Evolutionary conservation across 1,140 invertebrate genomes (phyloP), one percentile per base, ranked within the genome.

Genomic region (Nephila pilipes): DNA sequence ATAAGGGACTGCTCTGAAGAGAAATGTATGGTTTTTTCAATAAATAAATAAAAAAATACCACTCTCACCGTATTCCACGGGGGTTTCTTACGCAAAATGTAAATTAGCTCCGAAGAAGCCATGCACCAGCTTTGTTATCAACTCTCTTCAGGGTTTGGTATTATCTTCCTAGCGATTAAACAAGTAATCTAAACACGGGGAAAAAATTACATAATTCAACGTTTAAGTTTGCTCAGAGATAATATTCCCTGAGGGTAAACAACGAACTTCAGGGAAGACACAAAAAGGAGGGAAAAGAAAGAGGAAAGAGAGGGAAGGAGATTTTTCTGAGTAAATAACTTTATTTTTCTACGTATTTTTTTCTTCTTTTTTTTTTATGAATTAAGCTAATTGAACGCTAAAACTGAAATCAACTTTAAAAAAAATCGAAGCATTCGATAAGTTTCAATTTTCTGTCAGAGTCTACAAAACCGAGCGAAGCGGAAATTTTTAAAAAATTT

Each of bases 91-190:
- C 16, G 16, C 58, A 60, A 60, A 36, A 75, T 75, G 69, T 75
- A 32, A 75, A 75, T 75, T 75, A 32, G 25, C 32, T 75, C n/a
- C 20, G 29, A 32, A 75, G 29, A 32, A 75, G 32, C 69, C 32
- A 75, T 75, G 18, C 25, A 18, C 69, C 29, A 36, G 69, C 6
- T 14, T 20, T 75, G 69, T 75, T 75, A 75, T 75, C 69, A 3
- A 75, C 16, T 25, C 69, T 75, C 69, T 36, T 8, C 32, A 14
- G 32, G 14, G 36, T 75, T 75, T 16, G 69, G 69, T 18, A 75
- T 75, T 75, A 75, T 75, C 69, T 75, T 75, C 69, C 69, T 75
- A 75, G 69, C 69, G 69, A 75, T 75, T 75, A 75, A 75, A 75
- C 69, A 75, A 75, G 69, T 36, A 75, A 75, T 75, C 69, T 75